Base-by-base conservation (phyloP, 2,113 vertebrate species). In the Hymenochirus boettgeri region DNA sequence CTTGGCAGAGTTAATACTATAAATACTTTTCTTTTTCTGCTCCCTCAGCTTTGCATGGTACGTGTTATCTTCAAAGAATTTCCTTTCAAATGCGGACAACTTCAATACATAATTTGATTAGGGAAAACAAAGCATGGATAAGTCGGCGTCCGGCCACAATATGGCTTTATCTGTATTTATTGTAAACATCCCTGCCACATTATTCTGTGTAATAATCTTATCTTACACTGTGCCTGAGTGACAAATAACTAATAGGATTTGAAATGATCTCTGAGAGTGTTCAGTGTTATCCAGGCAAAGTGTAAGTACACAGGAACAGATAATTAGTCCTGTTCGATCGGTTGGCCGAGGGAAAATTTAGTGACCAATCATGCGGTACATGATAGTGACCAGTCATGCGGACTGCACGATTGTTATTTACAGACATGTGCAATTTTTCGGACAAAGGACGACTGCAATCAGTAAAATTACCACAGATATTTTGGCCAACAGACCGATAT, bases 81-180 rank as follows among this genome's bases (percentile, higher is more conserved):
- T 92, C 97, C 97, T 94, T 91, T 97, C 92, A 97, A 96, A 95
- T 95, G 91, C 90, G 90, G 93, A 96, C 93, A 93, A 97, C 93
- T 96, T 94, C 90, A 92, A 92, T 89, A 89, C 87, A 85, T 96
- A 96, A 97, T 96, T 94, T 97, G 90, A 96, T 96, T 96, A 95
- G 88, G 84, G 86, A 84, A 82, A 90, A 86, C 80, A 86, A 88
- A 86, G 85, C 85, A 84, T 73, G 72, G 70, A 88, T 84, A 86
- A 79, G 84, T 95, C n/a, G 93, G 92, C 89, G 90, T 88, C 86
- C 82, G 79, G 90, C 91, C 91, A 93, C 86, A 85, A 85, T 86
- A 87, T 84, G 79, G 83, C 84, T 86, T 87, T 87, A 86, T 80
- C 81, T 80, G 79, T 82, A 81, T 86, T 89, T 88, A 86, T 81